Evolutionary conservation across 2,888 invertebrate species (phyloP).

Genomic region (Amphipyra berbera): DNA sequence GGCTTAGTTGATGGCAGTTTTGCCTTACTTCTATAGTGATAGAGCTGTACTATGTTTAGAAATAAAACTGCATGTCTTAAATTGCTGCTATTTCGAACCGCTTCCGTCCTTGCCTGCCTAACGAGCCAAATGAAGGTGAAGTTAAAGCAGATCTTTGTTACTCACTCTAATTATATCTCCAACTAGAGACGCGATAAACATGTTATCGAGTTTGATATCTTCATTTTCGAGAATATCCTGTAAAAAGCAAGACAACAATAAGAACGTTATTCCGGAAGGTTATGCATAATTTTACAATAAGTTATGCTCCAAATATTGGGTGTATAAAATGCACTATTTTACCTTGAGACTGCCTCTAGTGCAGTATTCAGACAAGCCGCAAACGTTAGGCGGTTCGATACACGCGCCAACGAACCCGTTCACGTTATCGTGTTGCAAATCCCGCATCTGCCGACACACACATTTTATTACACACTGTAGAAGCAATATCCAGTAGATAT

Average conservation of each 20-base stretch:
- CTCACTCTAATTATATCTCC: conserved; percentile 98
- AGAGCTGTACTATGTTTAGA: no score
- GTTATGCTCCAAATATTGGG: no score
- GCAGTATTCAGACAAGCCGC: conserved; percentile 97
- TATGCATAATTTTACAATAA: no score
- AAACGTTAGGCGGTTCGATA: conserved; percentile 97
- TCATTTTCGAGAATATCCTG: conserved; percentile 98
- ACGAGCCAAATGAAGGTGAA: background rate
- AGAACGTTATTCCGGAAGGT: background rate
- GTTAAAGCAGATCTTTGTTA: conserved; percentile 44
- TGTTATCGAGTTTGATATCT: conserved; percentile 98
- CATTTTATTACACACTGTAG: conserved; percentile 47
- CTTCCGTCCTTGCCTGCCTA: no score
- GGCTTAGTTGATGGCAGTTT: no score
- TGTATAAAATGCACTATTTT: conserved; percentile 63
- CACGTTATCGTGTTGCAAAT: conserved; percentile 97
- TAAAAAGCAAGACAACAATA: conserved; percentile 30
- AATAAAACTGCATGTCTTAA: no score
- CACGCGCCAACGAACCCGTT: conserved; percentile 98
- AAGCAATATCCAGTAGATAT: conserved; percentile 18
- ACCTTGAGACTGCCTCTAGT: conserved; percentile 97
- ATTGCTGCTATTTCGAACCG: no score
- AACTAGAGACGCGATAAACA: conserved; percentile 98
- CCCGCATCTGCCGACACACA: conserved; percentile 92
- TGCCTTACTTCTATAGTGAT: no score